These are phyloP conservation scores for Drosophila pegasa DNA, from an alignment of 2,888 invertebrate genomes.

Conservation along the genomic window DNA sequence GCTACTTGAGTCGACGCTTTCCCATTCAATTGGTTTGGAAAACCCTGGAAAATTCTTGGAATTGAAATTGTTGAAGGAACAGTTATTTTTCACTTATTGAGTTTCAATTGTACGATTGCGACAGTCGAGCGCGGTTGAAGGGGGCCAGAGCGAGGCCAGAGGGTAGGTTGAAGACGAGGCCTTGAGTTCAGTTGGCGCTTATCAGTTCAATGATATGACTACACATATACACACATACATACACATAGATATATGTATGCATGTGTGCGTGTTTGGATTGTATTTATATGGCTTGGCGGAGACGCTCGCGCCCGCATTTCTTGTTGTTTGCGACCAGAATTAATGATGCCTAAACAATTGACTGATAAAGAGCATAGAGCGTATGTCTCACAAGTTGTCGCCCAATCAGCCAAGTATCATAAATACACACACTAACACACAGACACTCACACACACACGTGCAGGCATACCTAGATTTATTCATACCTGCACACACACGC, in stretches of 20 bases:
- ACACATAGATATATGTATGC: not conserved
- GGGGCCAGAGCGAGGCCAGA: not conserved
- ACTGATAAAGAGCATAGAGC: constrained; percentile 51
- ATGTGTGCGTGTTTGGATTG: constrained; percentile 9
- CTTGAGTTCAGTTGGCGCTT: constrained; percentile 67
- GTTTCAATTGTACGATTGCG: constrained; percentile 53
- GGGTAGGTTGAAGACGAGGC: constrained; percentile 37
- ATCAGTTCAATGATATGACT: constrained; percentile 69
- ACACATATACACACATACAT: not conserved
- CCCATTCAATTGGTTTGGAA: constrained; percentile 12
- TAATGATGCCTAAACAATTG: constrained; percentile 55
- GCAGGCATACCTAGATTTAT: not conserved
- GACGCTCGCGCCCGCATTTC: constrained; percentile 52
- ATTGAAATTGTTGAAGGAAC: constrained; percentile 10
- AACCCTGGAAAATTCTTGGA: constrained; percentile 5
- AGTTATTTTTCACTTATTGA: constrained; percentile 39
- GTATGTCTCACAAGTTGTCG: constrained; percentile 6
- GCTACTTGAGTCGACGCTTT: not conserved
- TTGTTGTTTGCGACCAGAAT: constrained; percentile 35
- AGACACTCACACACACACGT: too few relatives aligned
- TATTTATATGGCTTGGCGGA: constrained; percentile 44
- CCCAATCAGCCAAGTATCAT: constrained; percentile 24
- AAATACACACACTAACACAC: not conserved
- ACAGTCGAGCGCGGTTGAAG: constrained; percentile 27
- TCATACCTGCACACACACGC: constrained; percentile 4